Base-by-base conservation (phyloP, 1,140 invertebrate species). In the Eriosoma lanigerum region DNA sequence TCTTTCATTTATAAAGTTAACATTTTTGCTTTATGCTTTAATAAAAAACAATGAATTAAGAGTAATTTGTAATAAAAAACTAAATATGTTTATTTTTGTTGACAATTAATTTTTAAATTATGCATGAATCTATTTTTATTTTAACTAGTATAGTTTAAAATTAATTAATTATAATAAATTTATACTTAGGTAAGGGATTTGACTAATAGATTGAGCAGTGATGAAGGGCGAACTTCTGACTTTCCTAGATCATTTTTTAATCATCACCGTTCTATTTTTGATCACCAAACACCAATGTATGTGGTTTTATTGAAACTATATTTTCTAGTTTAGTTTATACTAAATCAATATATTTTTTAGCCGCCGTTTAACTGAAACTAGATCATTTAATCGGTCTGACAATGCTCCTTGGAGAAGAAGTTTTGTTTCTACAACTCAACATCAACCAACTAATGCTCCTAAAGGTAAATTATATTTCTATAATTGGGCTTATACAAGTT, bases 141-240 rank as follows among this genome's bases (percentile, higher is more conserved):
- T 38, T 38, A 8, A 38, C 8, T 38, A 8, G 32, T 4, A n/a
- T n/a, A n/a, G n/a, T 32, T 68, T 68, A 29, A 68, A 48, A 76
- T n/a, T 62, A n/a, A 46, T 1, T 50, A 15, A n/a, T n/a, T 52
- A 0, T 48, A 24, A 24, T 81, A 81, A 81, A 72, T 64, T 78
- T 82, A 68, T 76, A 52, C 82, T 84, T 84, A 93, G 91, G 92
- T 93, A n/a, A 90, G 93, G 56, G 93, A 91, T 83, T 86, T 96
- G 29, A 96, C 94, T 1, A 91, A 94, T 83, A 90, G 93, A 83
- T 86, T 95, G 70, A 95, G 94, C 84, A 92, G 93, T 13, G 93
- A 95, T 84, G 93, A 94, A 83, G 86, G 86, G 62, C 85, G 87
- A 68, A 82, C 89, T 86, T 84, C 87, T 84, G 84, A 82, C 60